Conservation (phyloP, 2,888 invertebrate genomes). For the Phyllotreta cruciferae region DNA sequence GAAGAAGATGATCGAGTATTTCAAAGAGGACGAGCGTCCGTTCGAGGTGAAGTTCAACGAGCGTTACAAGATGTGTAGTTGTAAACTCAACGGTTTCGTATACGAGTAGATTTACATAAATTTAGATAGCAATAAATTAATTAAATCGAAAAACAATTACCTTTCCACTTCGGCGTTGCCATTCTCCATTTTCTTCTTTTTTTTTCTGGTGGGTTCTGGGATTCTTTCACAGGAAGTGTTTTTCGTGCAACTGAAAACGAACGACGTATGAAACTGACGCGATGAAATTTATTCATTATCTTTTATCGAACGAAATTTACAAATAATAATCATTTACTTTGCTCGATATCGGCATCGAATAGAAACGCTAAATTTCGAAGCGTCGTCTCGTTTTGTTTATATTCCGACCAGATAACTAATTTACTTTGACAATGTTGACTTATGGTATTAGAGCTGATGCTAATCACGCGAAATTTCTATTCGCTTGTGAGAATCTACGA, state of each 20-base stretch:
- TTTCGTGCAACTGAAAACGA: constrained; percentile 2
- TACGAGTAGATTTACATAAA: constrained; percentile 18
- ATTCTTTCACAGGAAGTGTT: neutral
- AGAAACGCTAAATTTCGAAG: neutral
- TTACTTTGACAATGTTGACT: constrained; percentile 4
- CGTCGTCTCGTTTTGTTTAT: constrained; percentile 1
- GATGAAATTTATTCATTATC: constrained; percentile 21
- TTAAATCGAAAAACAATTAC: constrained; percentile 10
- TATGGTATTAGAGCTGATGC: neutral
- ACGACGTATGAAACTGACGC: constrained; percentile 9
- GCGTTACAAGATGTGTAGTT: constrained; percentile 37
- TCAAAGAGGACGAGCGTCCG: constrained; percentile 40
- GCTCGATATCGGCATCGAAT: constrained; percentile 11
- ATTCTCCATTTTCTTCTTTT: constrained; percentile 27
- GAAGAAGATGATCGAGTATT: constrained; percentile 43
- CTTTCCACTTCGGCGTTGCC: constrained; percentile 29
- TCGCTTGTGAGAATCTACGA: too few relatives aligned
- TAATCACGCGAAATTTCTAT: too few relatives aligned
- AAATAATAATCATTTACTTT: constrained; percentile 17
- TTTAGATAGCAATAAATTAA: neutral
- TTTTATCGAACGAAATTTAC: constrained; percentile 23
- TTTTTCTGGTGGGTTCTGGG: too few relatives aligned
- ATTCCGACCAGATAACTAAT: constrained; percentile 3
- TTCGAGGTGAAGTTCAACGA: constrained; percentile 31
- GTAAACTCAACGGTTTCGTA: constrained; percentile 37